Conservation (phyloP, 1,140 invertebrate species). For the Cyphomyrmex costatus region DNA sequence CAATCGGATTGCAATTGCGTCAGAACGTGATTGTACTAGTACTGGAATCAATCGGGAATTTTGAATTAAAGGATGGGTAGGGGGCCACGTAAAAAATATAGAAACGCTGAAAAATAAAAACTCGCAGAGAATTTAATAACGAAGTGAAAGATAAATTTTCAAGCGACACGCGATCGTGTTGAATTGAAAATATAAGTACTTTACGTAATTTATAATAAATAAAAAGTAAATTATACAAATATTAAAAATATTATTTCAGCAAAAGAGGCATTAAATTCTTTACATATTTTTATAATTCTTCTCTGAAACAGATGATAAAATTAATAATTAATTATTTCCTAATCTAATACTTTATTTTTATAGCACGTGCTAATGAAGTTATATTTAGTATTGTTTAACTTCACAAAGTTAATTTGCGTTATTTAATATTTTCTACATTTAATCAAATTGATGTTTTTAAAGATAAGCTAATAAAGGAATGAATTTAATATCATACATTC, state of each 20-base stretch:
- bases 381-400: neutral
- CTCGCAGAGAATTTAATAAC: neutral
- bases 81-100: neutral
- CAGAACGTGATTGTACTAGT: constrained; percentile 4
- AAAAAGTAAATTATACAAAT: no score
- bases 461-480: neutral
- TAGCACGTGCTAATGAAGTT: neutral
- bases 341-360: neutral
- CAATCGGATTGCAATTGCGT: constrained; percentile 32
- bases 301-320: neutral
- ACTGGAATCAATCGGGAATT: neutral
- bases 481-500: neutral
- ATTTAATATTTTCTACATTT: constrained; percentile 21
- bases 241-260: neutral
- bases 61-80: neutral
- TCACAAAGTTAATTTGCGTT: neutral
- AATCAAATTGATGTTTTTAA: neutral
- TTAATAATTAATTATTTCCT: neutral
- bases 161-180: neutral
- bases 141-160: neutral
- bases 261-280: neutral
- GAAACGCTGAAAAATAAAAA: neutral
- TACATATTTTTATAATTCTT: neutral
- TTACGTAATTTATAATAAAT: neutral
- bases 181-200: neutral